Percentiles rank a stretch among this genome's conserved stretches.
Evolutionary conservation across 2,113 vertebrate genomes (phyloP).

Genomic region (Channa argus): DNA sequence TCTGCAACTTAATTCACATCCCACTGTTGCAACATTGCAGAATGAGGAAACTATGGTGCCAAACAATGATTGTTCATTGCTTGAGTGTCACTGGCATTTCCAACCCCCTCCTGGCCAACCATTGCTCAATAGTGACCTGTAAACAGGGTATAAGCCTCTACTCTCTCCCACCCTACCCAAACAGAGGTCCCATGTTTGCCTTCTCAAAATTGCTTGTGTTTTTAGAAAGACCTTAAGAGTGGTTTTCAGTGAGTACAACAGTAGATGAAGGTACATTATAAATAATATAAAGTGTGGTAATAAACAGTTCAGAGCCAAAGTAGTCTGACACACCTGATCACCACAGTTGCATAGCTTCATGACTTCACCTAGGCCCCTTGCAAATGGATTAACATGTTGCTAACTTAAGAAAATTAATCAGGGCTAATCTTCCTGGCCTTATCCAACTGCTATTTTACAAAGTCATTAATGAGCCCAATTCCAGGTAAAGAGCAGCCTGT

Average conservation of each 20-base stretch:
- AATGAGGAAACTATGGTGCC: constrained; percentile 6
- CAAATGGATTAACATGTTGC: constrained; percentile 70
- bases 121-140: background rate
- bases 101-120: background rate
- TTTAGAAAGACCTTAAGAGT: background rate
- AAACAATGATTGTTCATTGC: background rate
- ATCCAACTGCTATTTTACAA: constrained; percentile 70
- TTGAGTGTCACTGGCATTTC: too few species aligned
- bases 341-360: constrained; percentile 32
- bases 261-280: background rate
- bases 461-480: constrained; percentile 77
- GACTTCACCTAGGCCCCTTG: constrained; percentile 46
- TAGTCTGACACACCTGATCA: constrained; percentile 38
- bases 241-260: background rate
- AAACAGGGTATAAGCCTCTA: background rate
- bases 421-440: constrained; percentile 76
- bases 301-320: background rate
- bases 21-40: background rate
- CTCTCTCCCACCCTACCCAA: background rate
- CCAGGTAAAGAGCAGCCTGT: constrained; percentile 69
- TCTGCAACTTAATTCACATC: background rate
- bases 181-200: background rate
- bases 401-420: constrained; percentile 78
- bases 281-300: background rate
- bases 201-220: background rate